Conservation (phyloP, 2,888 invertebrate species). For the Drosophila prostipennis region DNA sequence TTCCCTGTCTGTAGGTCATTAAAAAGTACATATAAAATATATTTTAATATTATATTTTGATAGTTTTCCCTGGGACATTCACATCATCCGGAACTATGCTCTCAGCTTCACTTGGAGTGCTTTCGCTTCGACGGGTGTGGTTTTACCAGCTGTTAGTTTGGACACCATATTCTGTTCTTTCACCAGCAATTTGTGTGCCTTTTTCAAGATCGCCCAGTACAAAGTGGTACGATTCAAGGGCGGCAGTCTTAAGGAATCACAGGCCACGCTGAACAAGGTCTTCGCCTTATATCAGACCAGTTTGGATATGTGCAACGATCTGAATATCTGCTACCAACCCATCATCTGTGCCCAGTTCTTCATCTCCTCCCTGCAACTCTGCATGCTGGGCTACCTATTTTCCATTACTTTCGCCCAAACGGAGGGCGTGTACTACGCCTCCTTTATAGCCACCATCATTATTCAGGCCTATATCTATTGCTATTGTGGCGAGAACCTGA, state of each 20-base stretch:
- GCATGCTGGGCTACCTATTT: conserved; percentile 53
- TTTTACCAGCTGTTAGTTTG: conserved; percentile 40
- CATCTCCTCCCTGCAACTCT: conserved; percentile 56
- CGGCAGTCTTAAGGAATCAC: background rate
- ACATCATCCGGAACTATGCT: conserved; percentile 24
- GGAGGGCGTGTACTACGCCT: conserved; percentile 44
- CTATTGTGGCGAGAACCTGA: conserved; percentile 57
- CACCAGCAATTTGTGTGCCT: conserved; percentile 56
- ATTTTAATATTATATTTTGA: fast-evolving
- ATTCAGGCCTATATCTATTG: conserved; percentile 57
- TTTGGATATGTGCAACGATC: conserved; percentile 38
- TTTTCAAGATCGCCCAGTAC: conserved; percentile 54
- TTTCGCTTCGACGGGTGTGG: conserved; percentile 32
- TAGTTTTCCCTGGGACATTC: conserved; percentile 57
- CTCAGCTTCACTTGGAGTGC: conserved; percentile 25
- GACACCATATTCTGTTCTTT: conserved; percentile 52
- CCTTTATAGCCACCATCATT: conserved; percentile 46
- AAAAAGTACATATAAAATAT: background rate
- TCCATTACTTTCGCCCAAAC: conserved; percentile 40
- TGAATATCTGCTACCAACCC: conserved; percentile 45
- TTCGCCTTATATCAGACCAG: conserved; percentile 45
- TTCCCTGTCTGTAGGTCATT: conserved; percentile 41
- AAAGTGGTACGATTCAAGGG: conserved; percentile 37
- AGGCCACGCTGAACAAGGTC: conserved; percentile 5
- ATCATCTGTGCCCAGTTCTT: conserved; percentile 54